Evolutionary conservation across 2,888 invertebrate genomes (phyloP), one percentile per base, ranked within the genome.

Genomic region (Folsomia manolachei): DNA sequence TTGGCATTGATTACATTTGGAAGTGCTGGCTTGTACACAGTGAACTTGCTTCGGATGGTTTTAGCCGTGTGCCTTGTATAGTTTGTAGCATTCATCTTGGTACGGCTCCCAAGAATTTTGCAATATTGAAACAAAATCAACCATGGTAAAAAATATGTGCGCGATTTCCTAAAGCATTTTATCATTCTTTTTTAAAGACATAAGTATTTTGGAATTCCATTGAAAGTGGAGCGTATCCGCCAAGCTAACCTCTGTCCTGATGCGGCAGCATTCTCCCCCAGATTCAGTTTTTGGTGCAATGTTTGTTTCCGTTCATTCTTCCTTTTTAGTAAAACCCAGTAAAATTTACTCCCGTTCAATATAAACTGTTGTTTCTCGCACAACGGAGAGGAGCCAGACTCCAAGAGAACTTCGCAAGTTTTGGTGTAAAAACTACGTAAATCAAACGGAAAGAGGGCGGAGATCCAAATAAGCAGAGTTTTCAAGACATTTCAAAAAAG

Each of bases 371-470:
- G 56, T 56, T 56, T 7, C 56, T 19, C 21, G 56, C 21, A 19
- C 56, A 39, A 39, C 39, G 39, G 7, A 14, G 14, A 14, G 39
- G 7, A 39, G 14, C 39, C 39, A 9, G 7, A 14, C 14, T 39
- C 56, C 7, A 56, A 7, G 7, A 7, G 21, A 14, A 14, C 56
- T 14, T 21, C 7, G 21, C 24, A 25, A n/a, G 27, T 63, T 63
- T 63, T n/a, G 65, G 52, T 66, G 52, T 60, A 60, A n/a, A n/a
- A 60, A 27, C 53, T 53, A 56, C 60, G 56, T 67, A 67, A 67
- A 67, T 67, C 67, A 67, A 67, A 18, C n/a, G n/a, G n/a, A n/a
- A n/a, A 2, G 60, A 67, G 67, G 67, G 67, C 56, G 67, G 67
- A 56, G 67, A 56, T 67, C 19, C 60, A 60, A 60, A 60, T 62